These are phyloP conservation scores for Prosopocoilus inquinatus DNA, from an alignment of 2,888 invertebrate species.

Conservation along the genomic window DNA sequence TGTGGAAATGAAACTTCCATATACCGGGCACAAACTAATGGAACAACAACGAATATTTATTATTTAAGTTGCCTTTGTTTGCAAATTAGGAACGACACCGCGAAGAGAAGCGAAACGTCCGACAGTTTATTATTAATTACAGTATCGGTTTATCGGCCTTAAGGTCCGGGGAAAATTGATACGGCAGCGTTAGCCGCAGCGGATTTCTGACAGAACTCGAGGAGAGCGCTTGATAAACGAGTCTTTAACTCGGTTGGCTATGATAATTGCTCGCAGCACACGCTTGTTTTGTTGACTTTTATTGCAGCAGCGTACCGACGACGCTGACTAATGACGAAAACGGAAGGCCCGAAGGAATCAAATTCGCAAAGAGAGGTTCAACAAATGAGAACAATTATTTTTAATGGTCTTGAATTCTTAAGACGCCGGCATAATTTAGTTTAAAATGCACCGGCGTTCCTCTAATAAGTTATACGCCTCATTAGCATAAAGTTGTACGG, in stretches of 20 bases:
- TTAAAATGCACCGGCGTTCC: no score
- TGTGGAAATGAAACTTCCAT: no score
- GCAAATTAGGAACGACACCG: slow-evolving; percentile 27
- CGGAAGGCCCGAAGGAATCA: no score
- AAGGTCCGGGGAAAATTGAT: slow-evolving; percentile 35
- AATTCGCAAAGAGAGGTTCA: no score
- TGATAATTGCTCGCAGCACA: slow-evolving; percentile 17
- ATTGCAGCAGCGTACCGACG: no score
- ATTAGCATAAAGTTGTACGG: no score
- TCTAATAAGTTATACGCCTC: no score
- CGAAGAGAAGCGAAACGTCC: slow-evolving; percentile 42
- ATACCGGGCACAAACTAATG: background rate
- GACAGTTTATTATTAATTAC: slow-evolving; percentile 46
- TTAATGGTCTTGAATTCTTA: no score
- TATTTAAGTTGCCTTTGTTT: slow-evolving; percentile 15
- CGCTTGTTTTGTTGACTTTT: no score
- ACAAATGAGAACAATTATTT: no score
- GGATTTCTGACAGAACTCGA: slow-evolving; percentile 27
- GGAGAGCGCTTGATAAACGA: slow-evolving; percentile 37
- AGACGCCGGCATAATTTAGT: no score
- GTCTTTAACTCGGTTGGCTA: slow-evolving; percentile 19
- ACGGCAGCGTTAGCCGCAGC: slow-evolving; percentile 31
- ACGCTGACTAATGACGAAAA: no score
- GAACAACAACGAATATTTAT: slow-evolving; percentile 14
- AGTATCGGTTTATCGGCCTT: slow-evolving; percentile 41